A percentile compares a stretch with the other conserved stretches of the same genome.
These are phyloP conservation scores for Cheilosia pagana DNA, from an alignment of 2,888 invertebrate genomes.

Conservation along the genomic window DNA sequence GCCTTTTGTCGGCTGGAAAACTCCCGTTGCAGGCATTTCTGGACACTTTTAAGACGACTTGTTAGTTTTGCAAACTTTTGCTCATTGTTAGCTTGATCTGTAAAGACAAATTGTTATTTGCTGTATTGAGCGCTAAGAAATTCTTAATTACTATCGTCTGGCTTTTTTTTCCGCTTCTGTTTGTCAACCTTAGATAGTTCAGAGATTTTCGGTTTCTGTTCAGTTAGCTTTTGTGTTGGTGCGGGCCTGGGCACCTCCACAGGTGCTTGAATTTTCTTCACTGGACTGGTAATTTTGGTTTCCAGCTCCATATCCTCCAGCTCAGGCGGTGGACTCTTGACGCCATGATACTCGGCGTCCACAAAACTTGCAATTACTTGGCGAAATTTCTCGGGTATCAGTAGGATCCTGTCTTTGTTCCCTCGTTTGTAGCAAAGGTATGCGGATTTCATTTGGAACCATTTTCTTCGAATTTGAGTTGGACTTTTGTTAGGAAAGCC, in stretches of 20 bases:
- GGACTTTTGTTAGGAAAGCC: conserved; percentile 80
- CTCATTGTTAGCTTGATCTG: conserved; percentile 48
- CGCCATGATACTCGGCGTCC: conserved; percentile 78
- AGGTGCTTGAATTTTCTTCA: conserved; percentile 21
- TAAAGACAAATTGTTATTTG: conserved; percentile 4
- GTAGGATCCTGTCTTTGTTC: conserved; percentile 79
- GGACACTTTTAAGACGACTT: conserved; percentile 77
- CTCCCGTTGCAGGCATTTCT: conserved; percentile 77
- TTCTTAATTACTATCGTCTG: conserved; percentile 18
- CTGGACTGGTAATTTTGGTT: conserved; percentile 2
- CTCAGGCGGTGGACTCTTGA: conserved; percentile 16
- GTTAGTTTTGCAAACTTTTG: conserved; percentile 76
- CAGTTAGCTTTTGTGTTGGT: conserved; percentile 12
- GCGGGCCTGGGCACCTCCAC: conserved; percentile 20
- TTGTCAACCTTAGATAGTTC: conserved; percentile 14
- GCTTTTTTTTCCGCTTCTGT: conserved; percentile 50
- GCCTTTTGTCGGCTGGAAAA: conserved; percentile 77
- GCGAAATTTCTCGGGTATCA: conserved; percentile 80
- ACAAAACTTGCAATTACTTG: conserved; percentile 80
- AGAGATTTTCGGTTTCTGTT: conserved; percentile 45
- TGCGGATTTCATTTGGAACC: conserved; percentile 81
- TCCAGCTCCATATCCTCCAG: conserved; percentile 13
- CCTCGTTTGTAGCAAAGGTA: conserved; percentile 80
- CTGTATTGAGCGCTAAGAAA: no score
- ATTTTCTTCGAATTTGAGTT: conserved; percentile 80